Conservation (phyloP, 2,113 vertebrate genomes). For the Pomatostomus ruficeps region DNA sequence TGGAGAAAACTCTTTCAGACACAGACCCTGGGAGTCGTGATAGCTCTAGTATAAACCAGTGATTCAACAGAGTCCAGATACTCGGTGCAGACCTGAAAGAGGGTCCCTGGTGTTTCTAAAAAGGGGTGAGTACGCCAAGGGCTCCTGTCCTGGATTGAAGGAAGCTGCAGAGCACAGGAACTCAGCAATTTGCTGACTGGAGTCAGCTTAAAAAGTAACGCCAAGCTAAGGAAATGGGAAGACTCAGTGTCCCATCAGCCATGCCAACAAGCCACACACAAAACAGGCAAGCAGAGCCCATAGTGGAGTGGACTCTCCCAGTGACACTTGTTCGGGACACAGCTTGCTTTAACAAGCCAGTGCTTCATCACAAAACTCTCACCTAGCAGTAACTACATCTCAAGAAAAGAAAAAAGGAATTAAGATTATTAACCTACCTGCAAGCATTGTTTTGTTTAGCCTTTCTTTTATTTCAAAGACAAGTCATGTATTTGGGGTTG, state of each 20-base stretch:
- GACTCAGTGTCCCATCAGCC: background rate
- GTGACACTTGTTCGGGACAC: background rate
- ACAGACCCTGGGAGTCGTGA: background rate
- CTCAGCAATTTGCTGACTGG: background rate
- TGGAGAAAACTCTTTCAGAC: background rate
- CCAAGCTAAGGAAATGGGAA: background rate
- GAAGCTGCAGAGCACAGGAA: background rate
- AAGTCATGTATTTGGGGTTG: fast-evolving
- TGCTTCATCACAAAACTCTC: background rate
- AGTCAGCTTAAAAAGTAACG: background rate
- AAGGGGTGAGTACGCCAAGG: fast-evolving
- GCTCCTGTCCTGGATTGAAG: background rate
- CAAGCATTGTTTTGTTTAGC: background rate
- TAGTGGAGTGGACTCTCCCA: background rate
- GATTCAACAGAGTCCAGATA: background rate
- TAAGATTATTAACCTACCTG: background rate
- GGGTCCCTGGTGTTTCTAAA: background rate
- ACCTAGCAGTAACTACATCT: background rate
- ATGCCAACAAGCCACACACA: background rate
- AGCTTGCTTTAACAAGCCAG: background rate
- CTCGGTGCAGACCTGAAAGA: background rate
- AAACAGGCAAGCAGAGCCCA: background rate
- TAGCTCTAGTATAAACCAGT: background rate
- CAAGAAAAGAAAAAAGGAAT: background rate
- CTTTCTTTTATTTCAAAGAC: slow-evolving; percentile 12